Base-by-base conservation (phyloP, 2,113 vertebrate species). In the Hydrolagus affinis region DNA sequence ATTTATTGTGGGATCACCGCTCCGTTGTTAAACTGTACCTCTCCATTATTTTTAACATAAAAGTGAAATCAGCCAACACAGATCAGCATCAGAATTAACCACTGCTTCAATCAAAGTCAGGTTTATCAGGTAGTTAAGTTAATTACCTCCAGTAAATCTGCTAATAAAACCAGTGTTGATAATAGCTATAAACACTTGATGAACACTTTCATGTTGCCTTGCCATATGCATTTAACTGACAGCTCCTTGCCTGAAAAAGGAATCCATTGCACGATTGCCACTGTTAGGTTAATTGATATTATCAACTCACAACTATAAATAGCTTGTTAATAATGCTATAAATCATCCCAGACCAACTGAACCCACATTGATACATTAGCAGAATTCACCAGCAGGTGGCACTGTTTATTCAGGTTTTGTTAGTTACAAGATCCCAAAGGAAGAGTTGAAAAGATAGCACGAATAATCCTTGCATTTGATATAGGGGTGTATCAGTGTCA, bases 71-170 rank as follows among this genome's bases (percentile, higher is more conserved):
- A 66, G 62, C 62, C 78, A 44, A 66, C 60, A 62, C 23, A 66
- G 60, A 83, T 83, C 60, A 32, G 78, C 10, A 68, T 83, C 25
- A 83, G 62, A 66, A 68, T 32, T 12, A 66, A 66, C 25, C 60
- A 83, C 8, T 19, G 62, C 60, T 68, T 66, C 62, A 23, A 62
- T 78, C 76, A 83, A 32, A 32, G 15, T 64, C 59, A 11, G 28
- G 17, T 75, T 83, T 83, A 30, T 90, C 89, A 87, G 87, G 88
- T 62, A 87, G 87, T 87, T 89, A 89, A 89, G 87, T 88, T 87
- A 90, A 90, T 90, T 88, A 90, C 88, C 86, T 89, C 87, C 70
- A 88, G 88, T 89, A 88, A 88, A 88, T 70, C 87, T 86, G 88
- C 86, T 87, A 86, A 85, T n/a, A 72, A 83, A 85, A 87, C 86